These are phyloP conservation scores for Solea solea DNA, from an alignment of 2,113 vertebrate species.

Conservation along the genomic window DNA sequence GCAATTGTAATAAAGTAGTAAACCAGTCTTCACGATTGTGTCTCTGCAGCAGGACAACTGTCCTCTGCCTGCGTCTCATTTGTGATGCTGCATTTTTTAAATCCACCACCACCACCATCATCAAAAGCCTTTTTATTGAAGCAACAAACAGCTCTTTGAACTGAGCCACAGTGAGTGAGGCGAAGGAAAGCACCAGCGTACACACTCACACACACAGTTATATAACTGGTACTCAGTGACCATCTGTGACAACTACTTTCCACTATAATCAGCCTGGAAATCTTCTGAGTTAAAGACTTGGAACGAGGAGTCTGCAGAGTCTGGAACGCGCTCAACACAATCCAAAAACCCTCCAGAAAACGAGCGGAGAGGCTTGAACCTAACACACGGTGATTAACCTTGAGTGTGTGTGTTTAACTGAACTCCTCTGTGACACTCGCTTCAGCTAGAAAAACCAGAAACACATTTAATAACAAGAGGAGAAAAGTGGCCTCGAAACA, in stretches of 20 bases:
- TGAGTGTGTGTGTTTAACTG: neutral
- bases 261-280: conserved; percentile 46
- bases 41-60: too few species aligned
- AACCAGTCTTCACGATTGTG: too few species aligned
- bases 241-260: conserved; percentile 53
- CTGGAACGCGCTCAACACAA: neutral
- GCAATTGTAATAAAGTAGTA: too few species aligned
- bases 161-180: neutral
- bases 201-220: conserved; percentile 63
- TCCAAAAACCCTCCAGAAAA: conserved; percentile 5
- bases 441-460: neutral
- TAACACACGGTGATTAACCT: neutral
- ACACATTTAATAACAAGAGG: neutral
- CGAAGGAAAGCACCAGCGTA: conserved; percentile 17
- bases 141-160: conserved; percentile 47
- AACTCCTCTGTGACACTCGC: neutral
- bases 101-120: neutral
- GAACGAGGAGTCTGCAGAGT: neutral
- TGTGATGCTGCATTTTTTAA: neutral
- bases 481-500: conserved; percentile 15
- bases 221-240: conserved; percentile 57
- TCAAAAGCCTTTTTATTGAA: conserved; percentile 28
- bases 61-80: too few species aligned
- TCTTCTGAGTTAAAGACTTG: conserved; percentile 18
- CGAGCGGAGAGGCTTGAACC: conserved; percentile 7